Evolutionary conservation across 2,888 invertebrate genomes (phyloP).

Genomic region (Eristalis arbustorum): DNA sequence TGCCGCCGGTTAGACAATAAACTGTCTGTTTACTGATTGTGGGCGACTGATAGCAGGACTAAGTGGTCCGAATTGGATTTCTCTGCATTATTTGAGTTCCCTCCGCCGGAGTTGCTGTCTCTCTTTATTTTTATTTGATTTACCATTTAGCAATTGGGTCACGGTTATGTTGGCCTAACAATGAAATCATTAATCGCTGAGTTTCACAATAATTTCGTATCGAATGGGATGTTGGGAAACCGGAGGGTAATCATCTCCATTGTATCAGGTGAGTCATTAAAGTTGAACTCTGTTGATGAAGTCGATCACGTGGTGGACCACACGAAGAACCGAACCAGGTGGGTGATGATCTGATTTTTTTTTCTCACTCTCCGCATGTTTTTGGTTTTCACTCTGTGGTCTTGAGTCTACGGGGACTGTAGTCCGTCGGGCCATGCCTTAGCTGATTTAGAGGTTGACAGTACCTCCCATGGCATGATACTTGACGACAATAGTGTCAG

Average conservation of each 20-base stretch:
- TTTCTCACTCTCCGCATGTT: neutral
- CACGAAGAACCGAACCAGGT: neutral
- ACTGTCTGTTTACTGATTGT: constrained; percentile 69
- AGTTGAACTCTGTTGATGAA: neutral
- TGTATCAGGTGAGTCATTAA: constrained; percentile 59
- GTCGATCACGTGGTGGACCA: neutral
- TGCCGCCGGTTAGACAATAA: constrained; percentile 69
- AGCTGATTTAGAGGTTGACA: no score
- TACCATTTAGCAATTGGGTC: constrained; percentile 67
- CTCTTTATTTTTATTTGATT: neutral
- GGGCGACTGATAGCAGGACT: constrained; percentile 61
- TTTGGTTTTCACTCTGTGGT: neutral
- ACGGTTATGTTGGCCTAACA: constrained; percentile 66
- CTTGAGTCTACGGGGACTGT: no score
- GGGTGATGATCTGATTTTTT: neutral
- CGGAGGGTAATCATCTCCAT: constrained; percentile 48
- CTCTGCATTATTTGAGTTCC: constrained; percentile 33
- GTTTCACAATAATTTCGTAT: constrained; percentile 58
- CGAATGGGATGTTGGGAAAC: constrained; percentile 56
- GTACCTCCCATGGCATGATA: no score
- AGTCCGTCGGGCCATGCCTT: no score
- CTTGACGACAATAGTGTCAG: no score
- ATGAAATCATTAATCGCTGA: constrained; percentile 69
- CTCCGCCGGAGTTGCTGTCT: neutral
- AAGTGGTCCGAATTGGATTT: constrained; percentile 68